These are phyloP conservation scores for Alcedo atthis DNA, from an alignment of 2,797 vertebrate genomes.

Conservation along the genomic window DNA sequence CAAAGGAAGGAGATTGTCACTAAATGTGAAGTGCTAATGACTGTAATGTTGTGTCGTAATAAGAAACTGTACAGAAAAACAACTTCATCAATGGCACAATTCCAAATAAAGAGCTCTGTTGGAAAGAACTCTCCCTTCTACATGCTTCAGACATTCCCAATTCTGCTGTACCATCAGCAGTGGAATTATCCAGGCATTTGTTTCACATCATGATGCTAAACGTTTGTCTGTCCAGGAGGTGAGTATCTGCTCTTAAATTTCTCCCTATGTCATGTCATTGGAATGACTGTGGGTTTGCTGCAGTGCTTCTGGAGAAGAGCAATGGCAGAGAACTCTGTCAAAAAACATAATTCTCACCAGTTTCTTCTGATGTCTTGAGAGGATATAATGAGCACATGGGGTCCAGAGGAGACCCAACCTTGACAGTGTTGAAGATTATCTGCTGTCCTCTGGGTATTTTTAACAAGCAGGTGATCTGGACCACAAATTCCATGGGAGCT, in stretches of 20 bases:
- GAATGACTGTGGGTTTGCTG: background rate
- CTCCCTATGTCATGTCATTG: background rate
- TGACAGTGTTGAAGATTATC: rapidly evolving
- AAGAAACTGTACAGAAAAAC: background rate
- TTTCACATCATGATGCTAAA: background rate
- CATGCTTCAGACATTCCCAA: background rate
- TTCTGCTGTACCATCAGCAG: background rate
- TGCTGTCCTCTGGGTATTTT: background rate
- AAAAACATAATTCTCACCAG: background rate
- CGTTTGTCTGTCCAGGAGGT: background rate
- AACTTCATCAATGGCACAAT: background rate
- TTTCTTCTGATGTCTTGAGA: background rate
- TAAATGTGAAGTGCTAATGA: background rate
- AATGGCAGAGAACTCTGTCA: background rate
- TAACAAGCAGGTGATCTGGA: background rate
- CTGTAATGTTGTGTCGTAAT: background rate
- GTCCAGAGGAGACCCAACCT: rapidly evolving
- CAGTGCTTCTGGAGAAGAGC: background rate
- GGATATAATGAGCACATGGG: background rate
- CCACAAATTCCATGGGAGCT: background rate
- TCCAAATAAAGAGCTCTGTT: background rate
- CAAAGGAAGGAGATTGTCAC: background rate
- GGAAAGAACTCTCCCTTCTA: background rate
- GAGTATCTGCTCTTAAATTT: background rate
- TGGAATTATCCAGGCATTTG: background rate